A percentile compares a stretch with the other conserved stretches of the same genome.
Evolutionary conservation across 2,797 vertebrate genomes (phyloP).

Genomic region (Cyclura pinguis): DNA sequence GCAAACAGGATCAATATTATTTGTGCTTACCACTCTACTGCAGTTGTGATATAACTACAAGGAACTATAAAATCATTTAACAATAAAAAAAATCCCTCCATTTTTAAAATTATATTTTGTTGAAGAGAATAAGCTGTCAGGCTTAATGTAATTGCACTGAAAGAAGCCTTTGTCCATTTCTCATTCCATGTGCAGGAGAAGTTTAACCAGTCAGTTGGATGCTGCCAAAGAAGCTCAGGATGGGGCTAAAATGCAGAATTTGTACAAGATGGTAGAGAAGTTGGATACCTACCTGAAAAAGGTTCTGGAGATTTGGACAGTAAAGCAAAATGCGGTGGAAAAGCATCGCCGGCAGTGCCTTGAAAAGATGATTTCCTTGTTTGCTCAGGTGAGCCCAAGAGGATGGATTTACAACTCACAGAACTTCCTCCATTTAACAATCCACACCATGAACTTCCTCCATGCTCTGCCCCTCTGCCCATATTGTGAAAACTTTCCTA

Average conservation of each 20-base stretch:
- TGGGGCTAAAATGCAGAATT: conserved; percentile 56
- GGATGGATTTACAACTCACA: not conserved
- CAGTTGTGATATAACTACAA: not conserved
- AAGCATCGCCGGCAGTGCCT: conserved; percentile 60
- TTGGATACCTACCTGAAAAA: conserved; percentile 67
- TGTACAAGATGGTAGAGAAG: conserved; percentile 66
- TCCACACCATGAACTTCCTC: not conserved
- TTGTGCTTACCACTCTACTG: not conserved
- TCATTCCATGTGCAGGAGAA: conserved; percentile 58
- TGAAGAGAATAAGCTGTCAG: not conserved
- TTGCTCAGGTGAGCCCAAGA: conserved; percentile 67
- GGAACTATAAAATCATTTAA: not conserved
- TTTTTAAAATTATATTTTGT: not conserved
- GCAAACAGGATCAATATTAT: not conserved
- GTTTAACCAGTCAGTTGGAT: conserved; percentile 61
- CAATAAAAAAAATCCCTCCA: not conserved
- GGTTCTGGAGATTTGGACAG: conserved; percentile 56
- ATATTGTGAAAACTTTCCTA: not conserved
- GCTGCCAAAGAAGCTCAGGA: conserved; percentile 64
- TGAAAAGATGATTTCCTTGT: conserved; percentile 63
- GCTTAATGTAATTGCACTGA: not conserved
- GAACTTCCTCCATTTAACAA: not conserved
- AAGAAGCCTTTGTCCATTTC: conserved; percentile 18
- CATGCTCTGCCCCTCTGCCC: not conserved
- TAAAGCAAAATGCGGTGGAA: conserved; percentile 62